These are phyloP conservation scores for Polietes domitor DNA, from an alignment of 2,888 invertebrate species.

Conservation along the genomic window DNA sequence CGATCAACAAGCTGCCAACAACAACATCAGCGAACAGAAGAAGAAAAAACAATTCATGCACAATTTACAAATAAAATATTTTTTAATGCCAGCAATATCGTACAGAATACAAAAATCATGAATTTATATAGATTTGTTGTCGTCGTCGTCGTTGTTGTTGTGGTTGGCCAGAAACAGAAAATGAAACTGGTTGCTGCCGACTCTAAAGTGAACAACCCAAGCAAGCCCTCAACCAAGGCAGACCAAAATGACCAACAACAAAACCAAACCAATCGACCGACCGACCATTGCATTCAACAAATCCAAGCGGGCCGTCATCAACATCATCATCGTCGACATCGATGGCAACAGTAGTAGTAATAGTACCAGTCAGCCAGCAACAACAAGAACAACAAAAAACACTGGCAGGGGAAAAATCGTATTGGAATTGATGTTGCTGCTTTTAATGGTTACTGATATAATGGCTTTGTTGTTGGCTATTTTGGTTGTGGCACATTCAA, in stretches of 20 bases:
- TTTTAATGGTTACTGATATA: conserved; percentile 40
- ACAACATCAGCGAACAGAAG: neutral
- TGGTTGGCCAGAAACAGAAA: conserved; percentile 55
- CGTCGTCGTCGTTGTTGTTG: conserved; percentile 4
- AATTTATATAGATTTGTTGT: conserved; percentile 11
- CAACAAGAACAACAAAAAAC: neutral
- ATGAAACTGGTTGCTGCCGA: conserved; percentile 60
- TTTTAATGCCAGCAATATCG: conserved; percentile 13
- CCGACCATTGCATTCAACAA: conserved; percentile 40
- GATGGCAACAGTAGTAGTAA: neutral
- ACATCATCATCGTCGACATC: neutral
- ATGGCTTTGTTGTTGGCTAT: conserved; percentile 27
- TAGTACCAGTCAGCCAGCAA: neutral
- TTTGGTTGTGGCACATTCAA: conserved; percentile 60
- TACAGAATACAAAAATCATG: conserved; percentile 18
- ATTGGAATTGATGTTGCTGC: conserved; percentile 32
- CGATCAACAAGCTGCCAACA: neutral
- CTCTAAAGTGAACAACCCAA: conserved; percentile 12
- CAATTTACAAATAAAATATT: conserved; percentile 62
- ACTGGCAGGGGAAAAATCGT: neutral
- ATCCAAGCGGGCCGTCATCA: neutral
- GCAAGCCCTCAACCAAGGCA: neutral
- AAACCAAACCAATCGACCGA: conserved; percentile 37
- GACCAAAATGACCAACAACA: neutral
- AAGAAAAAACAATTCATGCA: conserved; percentile 44